These are phyloP conservation scores for Callionymus lyra DNA, from an alignment of 2,113 vertebrate species.

Conservation along the genomic window DNA sequence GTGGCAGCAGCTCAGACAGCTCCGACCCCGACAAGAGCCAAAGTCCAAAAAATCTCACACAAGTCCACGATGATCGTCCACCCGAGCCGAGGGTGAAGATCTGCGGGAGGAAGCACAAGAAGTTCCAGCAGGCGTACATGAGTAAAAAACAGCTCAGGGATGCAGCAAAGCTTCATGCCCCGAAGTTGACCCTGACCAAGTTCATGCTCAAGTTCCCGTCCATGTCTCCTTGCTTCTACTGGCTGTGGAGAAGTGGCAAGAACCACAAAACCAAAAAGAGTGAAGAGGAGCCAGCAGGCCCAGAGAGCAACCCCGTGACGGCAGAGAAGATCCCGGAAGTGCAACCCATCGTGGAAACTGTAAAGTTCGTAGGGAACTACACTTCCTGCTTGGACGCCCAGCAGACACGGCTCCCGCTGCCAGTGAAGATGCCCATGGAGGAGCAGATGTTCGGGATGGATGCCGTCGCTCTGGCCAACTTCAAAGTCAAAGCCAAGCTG, in stretches of 20 bases:
- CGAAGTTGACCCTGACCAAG: conserved; percentile 74
- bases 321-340: conserved; percentile 1
- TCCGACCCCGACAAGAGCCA: conserved; percentile 59
- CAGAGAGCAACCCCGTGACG: neutral
- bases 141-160: conserved; percentile 74
- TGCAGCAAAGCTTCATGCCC: conserved; percentile 70
- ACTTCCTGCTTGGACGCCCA: conserved; percentile 20
- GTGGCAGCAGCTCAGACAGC: conserved; percentile 58
- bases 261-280: neutral
- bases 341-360: conserved; percentile 23
- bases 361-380: conserved; percentile 1
- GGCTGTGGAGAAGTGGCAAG: conserved; percentile 75
- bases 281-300: conserved; percentile 3
- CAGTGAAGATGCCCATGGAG: conserved; percentile 33
- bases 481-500: conserved; percentile 93
- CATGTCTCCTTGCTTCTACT: conserved; percentile 77
- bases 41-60: conserved; percentile 43
- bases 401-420: conserved; percentile 31
- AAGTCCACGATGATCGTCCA: conserved; percentile 6
- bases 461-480: conserved; percentile 80
- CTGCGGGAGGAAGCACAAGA: conserved; percentile 38
- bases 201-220: conserved; percentile 81
- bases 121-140: conserved; percentile 55
- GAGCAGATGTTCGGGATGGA: conserved; percentile 78
- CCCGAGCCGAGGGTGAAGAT: conserved; percentile 34